A percentile compares a stretch with the other conserved stretches of the same genome.
Conservation (phyloP, 2,113 vertebrate genomes). For the Theristicus caerulescens region DNA sequence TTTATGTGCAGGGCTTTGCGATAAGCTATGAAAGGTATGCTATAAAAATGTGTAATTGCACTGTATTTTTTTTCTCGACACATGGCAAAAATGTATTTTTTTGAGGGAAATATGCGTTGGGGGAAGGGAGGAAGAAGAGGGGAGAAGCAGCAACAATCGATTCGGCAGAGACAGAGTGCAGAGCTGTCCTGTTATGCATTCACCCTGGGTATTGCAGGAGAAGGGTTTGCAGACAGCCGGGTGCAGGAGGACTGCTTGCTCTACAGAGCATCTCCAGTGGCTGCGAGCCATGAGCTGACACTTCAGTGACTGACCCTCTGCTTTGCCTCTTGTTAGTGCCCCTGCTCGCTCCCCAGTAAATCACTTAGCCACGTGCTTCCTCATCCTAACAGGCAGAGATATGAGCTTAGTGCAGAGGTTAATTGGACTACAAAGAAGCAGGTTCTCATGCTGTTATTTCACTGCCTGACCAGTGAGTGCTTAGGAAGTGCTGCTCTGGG, state of each 20-base stretch:
- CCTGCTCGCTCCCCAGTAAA: not conserved
- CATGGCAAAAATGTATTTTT: not conserved
- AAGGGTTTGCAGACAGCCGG: not conserved
- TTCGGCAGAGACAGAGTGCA: not conserved
- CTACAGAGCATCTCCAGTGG: not conserved
- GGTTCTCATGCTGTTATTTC: fast-evolving
- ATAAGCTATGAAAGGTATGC: slow-evolving; percentile 47
- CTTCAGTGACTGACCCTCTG: not conserved
- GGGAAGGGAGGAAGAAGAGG: not conserved
- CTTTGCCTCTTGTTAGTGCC: not conserved
- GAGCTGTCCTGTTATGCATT: not conserved
- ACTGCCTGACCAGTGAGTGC: not conserved
- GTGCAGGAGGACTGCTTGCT: not conserved
- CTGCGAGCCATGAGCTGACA: not conserved
- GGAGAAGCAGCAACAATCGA: not conserved
- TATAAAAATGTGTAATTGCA: slow-evolving; percentile 63
- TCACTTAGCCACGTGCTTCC: not conserved
- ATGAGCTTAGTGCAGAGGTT: not conserved
- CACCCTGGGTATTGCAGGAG: not conserved
- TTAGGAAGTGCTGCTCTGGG: not conserved
- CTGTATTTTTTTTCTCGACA: slow-evolving; percentile 22
- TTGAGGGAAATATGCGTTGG: not conserved
- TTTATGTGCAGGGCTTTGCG: slow-evolving; percentile 36
- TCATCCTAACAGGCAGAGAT: not conserved
- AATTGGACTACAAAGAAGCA: not conserved